Percentiles rank a stretch among this genome's conserved stretches.
Evolutionary conservation across 1,140 invertebrate species (phyloP).

Genomic region (Fopius arisanus): DNA sequence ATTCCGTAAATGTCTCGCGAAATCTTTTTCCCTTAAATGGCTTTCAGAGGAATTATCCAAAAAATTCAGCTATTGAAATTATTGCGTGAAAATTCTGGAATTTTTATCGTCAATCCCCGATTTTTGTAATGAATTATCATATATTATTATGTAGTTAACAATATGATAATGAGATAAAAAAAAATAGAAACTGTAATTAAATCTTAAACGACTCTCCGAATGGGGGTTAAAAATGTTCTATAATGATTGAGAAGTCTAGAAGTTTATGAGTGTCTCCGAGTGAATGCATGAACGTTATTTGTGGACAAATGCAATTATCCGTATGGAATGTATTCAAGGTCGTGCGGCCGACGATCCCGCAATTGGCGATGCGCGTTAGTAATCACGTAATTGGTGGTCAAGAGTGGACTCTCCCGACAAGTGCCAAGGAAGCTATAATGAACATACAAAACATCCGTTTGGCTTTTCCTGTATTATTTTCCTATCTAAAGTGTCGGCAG

Average conservation of each 20-base stretch:
- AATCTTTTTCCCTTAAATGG: too few species aligned
- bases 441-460: not conserved
- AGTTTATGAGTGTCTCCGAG: not conserved
- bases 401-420: not conserved
- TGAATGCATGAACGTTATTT: not conserved
- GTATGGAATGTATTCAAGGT: slow-evolving; percentile 6
- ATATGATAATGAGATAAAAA: too few species aligned
- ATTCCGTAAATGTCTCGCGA: too few species aligned
- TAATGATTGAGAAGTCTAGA: not conserved
- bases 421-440: not conserved
- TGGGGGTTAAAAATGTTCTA: too few species aligned
- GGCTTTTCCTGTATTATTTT: slow-evolving; percentile 2
- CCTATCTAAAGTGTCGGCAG: not conserved
- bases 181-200: too few species aligned
- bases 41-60: too few species aligned
- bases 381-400: slow-evolving; percentile 33
- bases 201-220: too few species aligned
- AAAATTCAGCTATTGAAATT: too few species aligned
- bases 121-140: too few species aligned
- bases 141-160: too few species aligned
- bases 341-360: slow-evolving; percentile 12
- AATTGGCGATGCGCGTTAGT: slow-evolving; percentile 18
- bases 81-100: too few species aligned
- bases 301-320: not conserved
- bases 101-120: too few species aligned